Evolutionary conservation across 2,888 invertebrate species (phyloP).

Genomic region (Neoitamus cyanurus): DNA sequence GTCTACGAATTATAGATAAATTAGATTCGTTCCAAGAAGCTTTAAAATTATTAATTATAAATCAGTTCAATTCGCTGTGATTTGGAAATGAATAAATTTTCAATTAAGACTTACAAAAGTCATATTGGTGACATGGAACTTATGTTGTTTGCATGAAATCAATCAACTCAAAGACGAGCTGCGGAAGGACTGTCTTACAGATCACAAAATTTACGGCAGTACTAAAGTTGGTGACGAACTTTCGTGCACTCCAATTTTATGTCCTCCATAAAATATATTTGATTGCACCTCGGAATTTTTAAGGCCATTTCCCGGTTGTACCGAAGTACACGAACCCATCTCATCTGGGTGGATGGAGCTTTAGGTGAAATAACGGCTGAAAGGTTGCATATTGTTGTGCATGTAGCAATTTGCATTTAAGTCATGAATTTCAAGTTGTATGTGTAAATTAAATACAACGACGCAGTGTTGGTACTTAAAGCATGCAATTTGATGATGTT

Average conservation of each 20-base stretch:
- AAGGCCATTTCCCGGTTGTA: neutral
- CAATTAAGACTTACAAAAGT: too few relatives aligned
- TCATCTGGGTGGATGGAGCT: neutral
- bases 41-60: too few relatives aligned
- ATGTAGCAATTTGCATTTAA: slow-evolving; percentile 33
- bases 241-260: neutral
- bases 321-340: neutral
- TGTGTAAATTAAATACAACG: slow-evolving; percentile 21
- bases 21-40: too few relatives aligned
- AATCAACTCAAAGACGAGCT: neutral
- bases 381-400: slow-evolving; percentile 33
- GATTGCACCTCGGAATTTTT: slow-evolving; percentile 10
- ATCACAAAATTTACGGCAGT: neutral
- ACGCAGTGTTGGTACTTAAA: slow-evolving; percentile 10
- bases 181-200: neutral
- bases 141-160: too few relatives aligned
- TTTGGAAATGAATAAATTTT: too few relatives aligned
- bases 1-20: too few relatives aligned
- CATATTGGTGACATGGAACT: too few relatives aligned
- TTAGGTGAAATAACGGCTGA: neutral
- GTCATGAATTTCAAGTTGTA: slow-evolving; percentile 2
- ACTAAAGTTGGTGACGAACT: neutral
- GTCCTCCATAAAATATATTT: slow-evolving; percentile 16
- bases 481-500: slow-evolving; percentile 38
- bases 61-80: too few relatives aligned